phyloP scores from a whole-genome alignment of 2,888 invertebrate genomes.

The Trisateles emortualis region DNA sequence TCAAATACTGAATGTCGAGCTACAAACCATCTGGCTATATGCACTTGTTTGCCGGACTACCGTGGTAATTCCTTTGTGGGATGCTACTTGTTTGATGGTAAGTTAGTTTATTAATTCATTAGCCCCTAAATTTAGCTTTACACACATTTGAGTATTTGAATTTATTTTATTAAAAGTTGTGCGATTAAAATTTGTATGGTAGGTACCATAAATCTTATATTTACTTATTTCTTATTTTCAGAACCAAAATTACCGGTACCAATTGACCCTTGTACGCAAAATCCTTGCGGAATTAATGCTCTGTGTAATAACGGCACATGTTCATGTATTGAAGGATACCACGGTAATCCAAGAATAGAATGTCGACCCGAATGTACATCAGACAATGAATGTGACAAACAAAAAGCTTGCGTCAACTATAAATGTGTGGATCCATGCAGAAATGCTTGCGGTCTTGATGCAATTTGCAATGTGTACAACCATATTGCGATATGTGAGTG shows the following conservation, averaged over 20 bases:
- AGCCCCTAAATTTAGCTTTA: too few species aligned
- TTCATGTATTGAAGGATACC: slow-evolving; percentile 87
- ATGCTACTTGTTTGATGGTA: slow-evolving; percentile 71
- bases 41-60: slow-evolving; percentile 89
- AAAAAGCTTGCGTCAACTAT: slow-evolving; percentile 90
- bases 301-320: slow-evolving; percentile 88
- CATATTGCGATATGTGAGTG: slow-evolving; percentile 93
- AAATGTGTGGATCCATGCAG: slow-evolving; percentile 92
- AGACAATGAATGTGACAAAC: slow-evolving; percentile 91
- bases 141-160: too few species aligned
- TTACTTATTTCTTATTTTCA: slow-evolving; percentile 44
- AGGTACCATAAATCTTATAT: slow-evolving; percentile 5
- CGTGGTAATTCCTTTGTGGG: slow-evolving; percentile 91
- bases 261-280: slow-evolving; percentile 87
- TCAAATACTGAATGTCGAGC: slow-evolving; percentile 90
- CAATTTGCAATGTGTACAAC: slow-evolving; percentile 91
- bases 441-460: slow-evolving; percentile 90
- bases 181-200: too few species aligned
- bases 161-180: too few species aligned
- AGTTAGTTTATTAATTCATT: slow-evolving; percentile 11
- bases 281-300: slow-evolving; percentile 89
- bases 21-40: slow-evolving; percentile 92
- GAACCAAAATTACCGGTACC: slow-evolving; percentile 68
- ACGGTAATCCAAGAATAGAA: slow-evolving; percentile 89
- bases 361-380: slow-evolving; percentile 93